These are phyloP conservation scores for Ceratina australensis DNA, from an alignment of 1,140 invertebrate genomes.

Conservation along the genomic window DNA sequence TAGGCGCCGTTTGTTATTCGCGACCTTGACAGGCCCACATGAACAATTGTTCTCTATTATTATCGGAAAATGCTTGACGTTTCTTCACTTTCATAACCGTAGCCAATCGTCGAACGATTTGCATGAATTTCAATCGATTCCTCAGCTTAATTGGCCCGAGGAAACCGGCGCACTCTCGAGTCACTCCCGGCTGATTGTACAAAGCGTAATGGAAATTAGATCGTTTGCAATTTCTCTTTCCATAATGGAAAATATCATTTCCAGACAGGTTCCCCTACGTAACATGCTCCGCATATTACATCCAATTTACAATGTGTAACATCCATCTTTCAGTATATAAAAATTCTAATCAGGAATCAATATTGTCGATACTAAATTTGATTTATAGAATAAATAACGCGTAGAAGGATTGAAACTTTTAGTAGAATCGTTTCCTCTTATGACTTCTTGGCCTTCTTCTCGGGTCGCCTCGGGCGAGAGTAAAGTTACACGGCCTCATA, in stretches of 20 bases:
- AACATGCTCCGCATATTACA: no score
- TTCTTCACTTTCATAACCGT: no score
- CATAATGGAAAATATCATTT: conserved; percentile 5
- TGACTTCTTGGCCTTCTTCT: not conserved
- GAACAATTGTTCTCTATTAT: conserved; percentile 21
- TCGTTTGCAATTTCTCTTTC: not conserved
- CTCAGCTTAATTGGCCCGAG: not conserved
- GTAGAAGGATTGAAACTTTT: no score
- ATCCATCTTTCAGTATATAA: no score
- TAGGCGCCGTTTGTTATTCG: not conserved
- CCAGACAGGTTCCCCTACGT: no score
- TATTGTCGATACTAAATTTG: no score
- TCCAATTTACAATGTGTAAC: no score
- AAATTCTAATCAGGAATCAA: no score
- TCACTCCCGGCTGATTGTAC: not conserved
- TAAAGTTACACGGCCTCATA: conserved; percentile 30
- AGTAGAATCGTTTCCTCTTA: not conserved
- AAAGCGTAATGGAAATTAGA: not conserved
- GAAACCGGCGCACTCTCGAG: not conserved
- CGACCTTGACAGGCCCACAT: conserved; percentile 16
- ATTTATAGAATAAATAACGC: no score
- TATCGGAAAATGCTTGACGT: conserved; percentile 22
- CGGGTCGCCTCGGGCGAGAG: not conserved
- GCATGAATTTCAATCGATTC: conserved; percentile 35
- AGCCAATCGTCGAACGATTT: conserved; percentile 18